Evolutionary conservation across 2,888 invertebrate genomes (phyloP), one percentile per base, ranked within the genome.

Genomic region (Chrysodeixis includens): DNA sequence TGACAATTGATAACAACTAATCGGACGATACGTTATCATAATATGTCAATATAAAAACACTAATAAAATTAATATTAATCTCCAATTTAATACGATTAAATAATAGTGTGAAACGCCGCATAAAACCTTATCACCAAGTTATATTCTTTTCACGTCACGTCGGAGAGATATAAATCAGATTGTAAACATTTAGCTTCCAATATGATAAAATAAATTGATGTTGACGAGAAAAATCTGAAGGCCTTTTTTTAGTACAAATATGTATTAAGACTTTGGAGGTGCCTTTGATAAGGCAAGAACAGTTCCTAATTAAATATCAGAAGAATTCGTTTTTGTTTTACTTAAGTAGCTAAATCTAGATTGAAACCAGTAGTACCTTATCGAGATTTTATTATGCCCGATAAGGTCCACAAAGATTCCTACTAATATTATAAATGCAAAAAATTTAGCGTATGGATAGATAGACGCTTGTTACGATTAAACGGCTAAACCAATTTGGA

Each of bases 141-240:
- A 76, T 71, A 81, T 56, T 69, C 61, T 71, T 74, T 69, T 71
- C 74, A 64, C 69, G 76, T 70, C 75, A 78, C 64, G 75, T 81
- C 71, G 71, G 73, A 75, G 61, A 75, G 79, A 80, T 81, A 76
- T 78, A 69, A 67, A 65, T 62, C 67, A 63, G 57, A 60, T 69
- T 72, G 64, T 63, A 61, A 30, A 55, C 46, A 26, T 56, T 74
- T 70, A 55, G 66, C 76, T 69, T 69, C 66, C 74, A 65, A 55
- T 7, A 60, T 40, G 60, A 75, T 58, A 62, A 70, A 71, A 81
- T 65, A 56, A 56, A 62, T 60, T 8, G 7, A 22, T 40, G 30
- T 20, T 12, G 30, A 46, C 35, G 55, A 8, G 4, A 51, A 56
- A 63, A 62, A 61, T 30, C 32, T 44, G 35, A 65, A 73, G 52